phyloP scores from a whole-genome alignment of 2,888 invertebrate species.

The Salpingus planirostris region DNA sequence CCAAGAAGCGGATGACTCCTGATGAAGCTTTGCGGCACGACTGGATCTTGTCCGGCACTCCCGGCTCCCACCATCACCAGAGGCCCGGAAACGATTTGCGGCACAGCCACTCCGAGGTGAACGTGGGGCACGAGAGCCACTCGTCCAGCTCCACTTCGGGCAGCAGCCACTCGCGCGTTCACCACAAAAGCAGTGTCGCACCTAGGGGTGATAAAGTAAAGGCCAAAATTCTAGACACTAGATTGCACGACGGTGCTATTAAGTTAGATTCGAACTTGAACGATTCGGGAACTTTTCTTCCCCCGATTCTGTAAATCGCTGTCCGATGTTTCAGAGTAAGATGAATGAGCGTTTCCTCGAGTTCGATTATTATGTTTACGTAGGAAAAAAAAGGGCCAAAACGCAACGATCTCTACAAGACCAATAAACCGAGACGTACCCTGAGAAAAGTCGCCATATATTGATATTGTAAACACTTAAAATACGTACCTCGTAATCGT shows the following conservation, averaged over 20 bases:
- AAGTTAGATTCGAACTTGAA: constrained; percentile 44
- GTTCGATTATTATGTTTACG: too few relatives aligned
- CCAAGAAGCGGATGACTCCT: constrained; percentile 82
- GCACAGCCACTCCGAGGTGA: constrained; percentile 46
- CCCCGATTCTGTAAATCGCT: constrained; percentile 55
- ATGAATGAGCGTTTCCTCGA: too few relatives aligned
- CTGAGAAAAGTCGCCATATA: too few relatives aligned
- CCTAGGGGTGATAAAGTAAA: constrained; percentile 37
- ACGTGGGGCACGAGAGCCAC: constrained; percentile 34
- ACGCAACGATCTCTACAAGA: constrained; percentile 17
- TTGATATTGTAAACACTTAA: too few relatives aligned
- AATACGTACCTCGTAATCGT: too few relatives aligned
- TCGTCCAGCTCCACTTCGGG: constrained; percentile 37
- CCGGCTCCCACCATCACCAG: constrained; percentile 22
- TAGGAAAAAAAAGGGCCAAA: too few relatives aligned
- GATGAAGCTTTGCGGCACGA: constrained; percentile 86
- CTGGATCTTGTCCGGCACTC: constrained; percentile 51
- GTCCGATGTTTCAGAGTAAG: too few relatives aligned
- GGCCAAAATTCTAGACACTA: constrained; percentile 38
- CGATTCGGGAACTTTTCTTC: constrained; percentile 55
- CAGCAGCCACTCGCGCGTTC: constrained; percentile 30
- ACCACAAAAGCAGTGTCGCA: constrained; percentile 31
- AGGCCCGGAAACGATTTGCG: constrained; percentile 39
- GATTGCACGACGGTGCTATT: constrained; percentile 40
- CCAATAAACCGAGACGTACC: neutral